These are phyloP conservation scores for Drosophila phalerata DNA, from an alignment of 2,888 invertebrate genomes.

Conservation along the genomic window DNA sequence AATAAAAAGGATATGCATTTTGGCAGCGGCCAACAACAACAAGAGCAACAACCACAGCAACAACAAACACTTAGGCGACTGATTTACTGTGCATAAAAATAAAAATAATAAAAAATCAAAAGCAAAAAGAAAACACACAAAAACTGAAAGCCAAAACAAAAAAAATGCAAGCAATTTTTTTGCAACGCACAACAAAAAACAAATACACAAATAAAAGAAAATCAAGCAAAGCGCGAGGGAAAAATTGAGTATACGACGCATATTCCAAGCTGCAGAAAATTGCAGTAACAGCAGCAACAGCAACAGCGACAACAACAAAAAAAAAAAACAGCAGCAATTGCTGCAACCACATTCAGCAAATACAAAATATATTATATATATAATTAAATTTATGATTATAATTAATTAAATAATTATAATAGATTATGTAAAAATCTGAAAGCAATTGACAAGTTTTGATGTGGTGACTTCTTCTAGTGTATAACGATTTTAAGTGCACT, in stretches of 20 bases:
- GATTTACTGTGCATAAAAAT: slow-evolving; percentile 55
- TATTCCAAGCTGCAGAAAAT: slow-evolving; percentile 58
- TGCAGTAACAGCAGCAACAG: slow-evolving; percentile 19
- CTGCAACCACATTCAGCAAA: slow-evolving; percentile 18
- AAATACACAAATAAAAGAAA: slow-evolving; percentile 15
- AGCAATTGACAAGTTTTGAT: slow-evolving; percentile 72
- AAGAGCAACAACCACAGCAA: slow-evolving; percentile 16
- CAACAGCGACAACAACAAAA: slow-evolving; percentile 4
- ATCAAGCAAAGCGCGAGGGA: neutral
- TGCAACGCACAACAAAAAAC: slow-evolving; percentile 7
- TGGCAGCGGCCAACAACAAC: slow-evolving; percentile 23
- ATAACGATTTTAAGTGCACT: slow-evolving; percentile 83
- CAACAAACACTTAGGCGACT: slow-evolving; percentile 45
- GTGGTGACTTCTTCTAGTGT: slow-evolving; percentile 47
- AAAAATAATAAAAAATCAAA: slow-evolving; percentile 9
- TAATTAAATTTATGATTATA: slow-evolving; percentile 10
- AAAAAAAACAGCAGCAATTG: neutral
- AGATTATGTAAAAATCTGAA: slow-evolving; percentile 44
- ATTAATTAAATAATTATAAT: slow-evolving; percentile 15
- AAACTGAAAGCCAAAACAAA: slow-evolving; percentile 1
- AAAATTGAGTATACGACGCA: slow-evolving; percentile 68
- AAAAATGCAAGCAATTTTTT: neutral
- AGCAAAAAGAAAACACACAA: neutral
- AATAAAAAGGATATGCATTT: slow-evolving; percentile 40
- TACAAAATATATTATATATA: neutral